Evolutionary conservation across 2,888 invertebrate genomes (phyloP), one percentile per base, ranked within the genome.

Genomic region (Agonopterix subpropinquella): DNA sequence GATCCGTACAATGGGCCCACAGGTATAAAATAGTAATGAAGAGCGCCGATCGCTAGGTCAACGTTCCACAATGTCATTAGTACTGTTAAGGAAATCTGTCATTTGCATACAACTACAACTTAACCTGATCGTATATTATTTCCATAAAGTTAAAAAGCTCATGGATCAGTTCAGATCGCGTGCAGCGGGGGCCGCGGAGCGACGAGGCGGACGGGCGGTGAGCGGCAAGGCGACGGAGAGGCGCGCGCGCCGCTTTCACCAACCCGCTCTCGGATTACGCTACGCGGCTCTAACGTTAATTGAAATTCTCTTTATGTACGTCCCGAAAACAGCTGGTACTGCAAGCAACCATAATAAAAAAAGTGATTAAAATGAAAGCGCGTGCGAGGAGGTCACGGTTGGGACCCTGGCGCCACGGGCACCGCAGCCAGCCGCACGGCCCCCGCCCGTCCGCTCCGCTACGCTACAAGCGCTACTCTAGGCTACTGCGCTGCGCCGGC

Each of bases 251-350:
- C 64, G 65, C 63, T 56, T 53, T 53, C 62, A 60, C 62, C 62
- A 50, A 60, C 64, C 65, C 72, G 64, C 67, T 64, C 68, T 64
- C 70, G 59, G 61, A 63, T 67, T 70, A 74, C 67, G 70, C 65
- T 70, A 78, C 70, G 73, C 73, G 73, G 69, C 67, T 73, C 64
- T 77, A 76, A 78, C 60, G 70, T 65, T 72, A 72, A 75, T 67
- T 60, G 28, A 70, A 75, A 73, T 69, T 69, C 70, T 67, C 65
- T 81, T 89, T 91, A 91, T 73, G 89, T 87, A 88, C 90, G 90
- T 84, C 91, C 90, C 85, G 91, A 89, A 89, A 91, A 90, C 87
- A 91, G 91, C 89, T 91, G 91, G 81, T 90, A 90, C 91, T 91
- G 91, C 77, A 91, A 91, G 86, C 84, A 84, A 89, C 77, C 80